Conservation (phyloP, 2,797 vertebrate genomes). For the Bovichtus diacanthus region DNA sequence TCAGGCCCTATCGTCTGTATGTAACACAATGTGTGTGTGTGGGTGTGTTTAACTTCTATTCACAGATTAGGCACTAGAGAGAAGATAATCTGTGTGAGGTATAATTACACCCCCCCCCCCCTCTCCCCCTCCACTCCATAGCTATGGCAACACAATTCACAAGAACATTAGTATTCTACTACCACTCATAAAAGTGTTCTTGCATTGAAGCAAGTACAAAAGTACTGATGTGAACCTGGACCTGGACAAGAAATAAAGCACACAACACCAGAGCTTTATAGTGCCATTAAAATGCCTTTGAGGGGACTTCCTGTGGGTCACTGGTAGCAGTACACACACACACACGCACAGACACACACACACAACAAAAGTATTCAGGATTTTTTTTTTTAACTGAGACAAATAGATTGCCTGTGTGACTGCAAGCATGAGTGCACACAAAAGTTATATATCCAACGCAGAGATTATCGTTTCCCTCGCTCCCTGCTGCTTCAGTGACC, state of each 20-base stretch:
- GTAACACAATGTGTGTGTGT: constrained; percentile 37
- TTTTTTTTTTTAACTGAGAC: constrained; percentile 50
- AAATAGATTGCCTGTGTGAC: constrained; percentile 25
- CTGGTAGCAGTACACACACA: constrained; percentile 9
- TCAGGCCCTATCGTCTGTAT: constrained; percentile 49
- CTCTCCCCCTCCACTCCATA: constrained; percentile 23
- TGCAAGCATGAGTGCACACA: constrained; percentile 20
- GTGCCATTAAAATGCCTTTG: constrained; percentile 51
- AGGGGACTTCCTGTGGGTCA: constrained; percentile 28
- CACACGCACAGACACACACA: constrained; percentile 6
- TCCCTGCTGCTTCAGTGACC: constrained; percentile 56
- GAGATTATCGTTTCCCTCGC: constrained; percentile 40
- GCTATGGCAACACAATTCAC: constrained; percentile 42
- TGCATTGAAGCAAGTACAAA: constrained; percentile 13
- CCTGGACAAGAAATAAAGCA: constrained; percentile 30
- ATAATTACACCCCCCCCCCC: constrained; percentile 44
- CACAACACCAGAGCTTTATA: constrained; percentile 49
- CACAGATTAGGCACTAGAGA: constrained; percentile 72
- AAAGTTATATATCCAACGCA: constrained; percentile 27
- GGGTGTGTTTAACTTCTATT: constrained; percentile 63
- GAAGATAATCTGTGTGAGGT: constrained; percentile 66
- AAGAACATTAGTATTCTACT: constrained; percentile 33
- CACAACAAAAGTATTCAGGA: constrained; percentile 21
- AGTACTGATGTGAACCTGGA: constrained; percentile 23
- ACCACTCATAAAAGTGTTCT: constrained; percentile 50